Percentiles rank a stretch among this genome's conserved stretches.
Evolutionary conservation across 1,140 invertebrate genomes (phyloP).

Genomic region (Melitaea cinxia): DNA sequence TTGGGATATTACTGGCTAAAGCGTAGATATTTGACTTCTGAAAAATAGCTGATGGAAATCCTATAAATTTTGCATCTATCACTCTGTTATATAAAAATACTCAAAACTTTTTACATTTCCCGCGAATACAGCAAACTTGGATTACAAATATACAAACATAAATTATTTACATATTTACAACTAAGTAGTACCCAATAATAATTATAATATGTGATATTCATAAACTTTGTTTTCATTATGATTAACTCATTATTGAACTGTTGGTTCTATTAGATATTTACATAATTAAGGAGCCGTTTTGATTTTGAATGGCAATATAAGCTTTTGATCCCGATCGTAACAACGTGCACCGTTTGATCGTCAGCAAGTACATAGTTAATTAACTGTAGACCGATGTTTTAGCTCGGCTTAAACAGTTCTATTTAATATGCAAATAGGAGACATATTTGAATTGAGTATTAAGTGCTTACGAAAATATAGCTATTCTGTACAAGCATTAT

Average conservation of each 20-base stretch:
- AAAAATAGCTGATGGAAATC: too few species aligned
- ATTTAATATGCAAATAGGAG: slow-evolving; percentile 35
- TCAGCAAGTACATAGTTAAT: slow-evolving; percentile 32
- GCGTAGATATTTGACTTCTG: too few species aligned
- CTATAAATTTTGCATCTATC: too few species aligned
- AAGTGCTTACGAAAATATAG: slow-evolving; percentile 12
- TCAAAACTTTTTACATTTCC: too few species aligned
- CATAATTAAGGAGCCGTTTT: slow-evolving; percentile 24
- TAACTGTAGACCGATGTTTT: slow-evolving; percentile 32
- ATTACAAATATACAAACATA: too few species aligned
- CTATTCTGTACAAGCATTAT: background rate
- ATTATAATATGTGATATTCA: background rate
- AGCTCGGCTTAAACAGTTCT: slow-evolving; percentile 23
- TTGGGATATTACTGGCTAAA: too few species aligned
- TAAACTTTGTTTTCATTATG: background rate
- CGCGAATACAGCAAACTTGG: too few species aligned
- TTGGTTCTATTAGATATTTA: slow-evolving; percentile 22
- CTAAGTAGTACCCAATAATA: background rate
- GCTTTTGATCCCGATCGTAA: slow-evolving; percentile 34
- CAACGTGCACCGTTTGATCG: slow-evolving; percentile 30
- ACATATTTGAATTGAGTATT: background rate
- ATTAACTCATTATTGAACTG: slow-evolving; percentile 14
- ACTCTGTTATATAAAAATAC: too few species aligned
- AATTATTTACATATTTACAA: too few species aligned
- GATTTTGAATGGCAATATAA: slow-evolving; percentile 30